Evolutionary conservation across 2,888 invertebrate species (phyloP).

Genomic region (Pinctada fucata): DNA sequence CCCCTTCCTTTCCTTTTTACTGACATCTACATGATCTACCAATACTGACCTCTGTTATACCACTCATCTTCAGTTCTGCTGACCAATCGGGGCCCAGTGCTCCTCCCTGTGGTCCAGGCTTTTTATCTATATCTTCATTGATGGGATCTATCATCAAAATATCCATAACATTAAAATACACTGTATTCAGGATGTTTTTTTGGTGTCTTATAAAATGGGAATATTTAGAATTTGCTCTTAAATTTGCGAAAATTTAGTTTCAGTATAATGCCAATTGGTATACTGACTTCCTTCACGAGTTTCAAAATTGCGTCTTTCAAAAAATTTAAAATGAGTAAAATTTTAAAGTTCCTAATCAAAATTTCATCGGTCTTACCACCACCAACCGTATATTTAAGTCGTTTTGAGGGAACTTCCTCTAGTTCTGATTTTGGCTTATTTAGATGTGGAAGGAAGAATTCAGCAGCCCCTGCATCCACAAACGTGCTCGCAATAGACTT

Average conservation of each 20-base stretch:
- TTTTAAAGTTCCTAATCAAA: too few relatives aligned
- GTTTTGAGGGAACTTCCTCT: conserved; percentile 61
- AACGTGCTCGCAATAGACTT: conserved; percentile 94
- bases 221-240: neutral
- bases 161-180: neutral
- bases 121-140: neutral
- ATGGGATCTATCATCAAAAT: neutral
- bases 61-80: conserved; percentile 58
- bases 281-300: too few relatives aligned
- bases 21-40: too few relatives aligned
- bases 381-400: conserved; percentile 68
- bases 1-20: too few relatives aligned
- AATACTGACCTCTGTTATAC: conserved; percentile 41
- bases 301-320: too few relatives aligned
- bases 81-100: conserved; percentile 99
- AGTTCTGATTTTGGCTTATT: conserved; percentile 56
- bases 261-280: too few relatives aligned
- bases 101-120: conserved; percentile 77
- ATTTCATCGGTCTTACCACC: conserved; percentile 28
- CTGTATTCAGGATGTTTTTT: neutral
- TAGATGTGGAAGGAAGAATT: conserved; percentile 86
- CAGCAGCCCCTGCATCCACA: conserved; percentile 95
- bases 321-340: too few relatives aligned
- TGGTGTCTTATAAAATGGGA: neutral
- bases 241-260: neutral